Percentiles rank a stretch among this genome's conserved stretches.
These are phyloP conservation scores for Coracopsis vasa DNA, from an alignment of 2,113 vertebrate genomes.

Conservation along the genomic window DNA sequence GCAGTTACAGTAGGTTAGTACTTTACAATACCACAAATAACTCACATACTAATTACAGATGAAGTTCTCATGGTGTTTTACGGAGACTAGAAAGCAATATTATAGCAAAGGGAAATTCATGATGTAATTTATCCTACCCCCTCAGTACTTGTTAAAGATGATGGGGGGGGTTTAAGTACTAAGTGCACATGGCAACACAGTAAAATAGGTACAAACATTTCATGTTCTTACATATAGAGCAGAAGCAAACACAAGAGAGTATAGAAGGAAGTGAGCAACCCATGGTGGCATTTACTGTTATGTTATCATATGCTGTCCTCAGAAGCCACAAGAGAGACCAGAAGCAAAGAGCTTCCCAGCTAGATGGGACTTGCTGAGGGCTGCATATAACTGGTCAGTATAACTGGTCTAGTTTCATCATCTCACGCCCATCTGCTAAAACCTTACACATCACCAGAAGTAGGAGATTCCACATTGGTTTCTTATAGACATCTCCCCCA, in stretches of 20 bases:
- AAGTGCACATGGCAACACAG: background rate
- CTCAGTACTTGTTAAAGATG: background rate
- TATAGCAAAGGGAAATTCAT: background rate
- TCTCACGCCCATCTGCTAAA: background rate
- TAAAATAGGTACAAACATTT: background rate
- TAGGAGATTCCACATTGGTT: background rate
- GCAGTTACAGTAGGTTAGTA: conserved; percentile 21
- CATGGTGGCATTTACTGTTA: background rate
- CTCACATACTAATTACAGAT: conserved; percentile 8
- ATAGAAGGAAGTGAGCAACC: background rate
- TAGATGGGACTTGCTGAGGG: background rate
- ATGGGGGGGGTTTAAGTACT: background rate
- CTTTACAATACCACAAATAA: conserved; percentile 13
- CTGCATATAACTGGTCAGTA: too few species aligned
- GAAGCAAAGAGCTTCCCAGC: background rate
- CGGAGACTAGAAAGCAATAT: background rate
- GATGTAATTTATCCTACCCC: background rate
- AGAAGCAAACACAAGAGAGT: background rate
- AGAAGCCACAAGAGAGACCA: background rate
- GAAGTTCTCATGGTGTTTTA: background rate
- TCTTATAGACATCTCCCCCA: background rate
- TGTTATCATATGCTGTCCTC: background rate
- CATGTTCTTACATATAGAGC: background rate
- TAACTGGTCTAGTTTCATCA: background rate
- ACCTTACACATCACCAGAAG: background rate